Conservation (phyloP, 1,140 invertebrate species). For the Aporrectodea caliginosa region DNA sequence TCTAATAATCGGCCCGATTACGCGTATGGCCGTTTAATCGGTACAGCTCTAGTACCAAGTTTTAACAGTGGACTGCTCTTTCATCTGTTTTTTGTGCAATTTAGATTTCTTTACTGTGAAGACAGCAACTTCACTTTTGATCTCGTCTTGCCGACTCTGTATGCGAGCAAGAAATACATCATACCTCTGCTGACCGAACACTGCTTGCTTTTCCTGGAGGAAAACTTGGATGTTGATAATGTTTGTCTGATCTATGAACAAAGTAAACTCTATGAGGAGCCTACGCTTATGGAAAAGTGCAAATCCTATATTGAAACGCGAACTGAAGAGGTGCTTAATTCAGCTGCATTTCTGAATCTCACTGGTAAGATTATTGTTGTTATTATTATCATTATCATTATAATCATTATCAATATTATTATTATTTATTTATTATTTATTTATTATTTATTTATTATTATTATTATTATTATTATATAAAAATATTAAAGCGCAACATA, state of each 20-base stretch:
- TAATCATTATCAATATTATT: too few relatives aligned
- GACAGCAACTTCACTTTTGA: constrained; percentile 75
- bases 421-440: too few relatives aligned
- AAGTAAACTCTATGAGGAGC: constrained; percentile 76
- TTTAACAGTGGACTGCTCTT: constrained; percentile 11
- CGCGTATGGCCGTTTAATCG: too few relatives aligned
- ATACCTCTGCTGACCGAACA: constrained; percentile 72
- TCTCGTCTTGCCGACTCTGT: constrained; percentile 77
- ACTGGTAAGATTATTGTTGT: background rate
- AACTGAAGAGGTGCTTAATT: constrained; percentile 69
- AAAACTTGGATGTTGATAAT: constrained; percentile 70
- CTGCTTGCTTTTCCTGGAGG: constrained; percentile 75
- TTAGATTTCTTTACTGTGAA: constrained; percentile 78
- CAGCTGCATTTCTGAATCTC: constrained; percentile 69
- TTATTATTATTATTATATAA: too few relatives aligned
- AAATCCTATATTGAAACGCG: constrained; percentile 42
- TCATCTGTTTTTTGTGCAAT: too few relatives aligned
- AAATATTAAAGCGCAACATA: too few relatives aligned
- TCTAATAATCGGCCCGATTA: too few relatives aligned
- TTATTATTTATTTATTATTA: too few relatives aligned
- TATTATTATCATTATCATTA: too few relatives aligned
- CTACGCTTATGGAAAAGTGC: constrained; percentile 73
- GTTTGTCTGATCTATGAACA: constrained; percentile 79
- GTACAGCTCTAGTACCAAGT: too few relatives aligned
- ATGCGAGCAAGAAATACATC: constrained; percentile 84